Conservation (phyloP, 2,113 vertebrate species). For the human (Homo sapiens) region DNA sequence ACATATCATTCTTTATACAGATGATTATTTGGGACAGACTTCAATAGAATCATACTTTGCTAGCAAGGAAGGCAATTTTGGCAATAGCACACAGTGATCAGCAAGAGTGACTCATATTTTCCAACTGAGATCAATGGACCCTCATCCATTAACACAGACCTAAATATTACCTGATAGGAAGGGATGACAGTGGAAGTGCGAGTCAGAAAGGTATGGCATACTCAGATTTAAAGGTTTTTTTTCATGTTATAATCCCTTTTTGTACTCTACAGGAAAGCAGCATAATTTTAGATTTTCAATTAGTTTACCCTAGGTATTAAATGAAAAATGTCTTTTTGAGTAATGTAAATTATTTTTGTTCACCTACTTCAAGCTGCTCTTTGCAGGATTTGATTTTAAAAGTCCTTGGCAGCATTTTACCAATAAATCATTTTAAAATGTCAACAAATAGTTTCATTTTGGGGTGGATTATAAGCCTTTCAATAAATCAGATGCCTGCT, state of each 20-base stretch:
- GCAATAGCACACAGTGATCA: constrained; percentile 83
- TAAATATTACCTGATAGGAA: constrained; percentile 83
- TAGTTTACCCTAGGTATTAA: constrained; percentile 79
- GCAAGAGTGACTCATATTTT: constrained; percentile 84
- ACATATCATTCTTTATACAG: constrained; percentile 95
- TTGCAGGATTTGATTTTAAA: constrained; percentile 77
- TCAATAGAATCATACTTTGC: constrained; percentile 88
- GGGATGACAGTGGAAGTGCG: constrained; percentile 72
- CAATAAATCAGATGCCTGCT: constrained; percentile 68
- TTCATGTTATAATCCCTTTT: constrained; percentile 81
- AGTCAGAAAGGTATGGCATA: constrained; percentile 69
- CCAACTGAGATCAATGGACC: constrained; percentile 83
- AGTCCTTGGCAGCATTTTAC: constrained; percentile 71
- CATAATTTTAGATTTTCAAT: constrained; percentile 83
- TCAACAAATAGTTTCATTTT: constrained; percentile 69
- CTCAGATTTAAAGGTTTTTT: constrained; percentile 74
- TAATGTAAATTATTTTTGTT: constrained; percentile 77
- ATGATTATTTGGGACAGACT: constrained; percentile 91
- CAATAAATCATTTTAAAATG: constrained; percentile 76
- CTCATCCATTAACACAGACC: constrained; percentile 80
- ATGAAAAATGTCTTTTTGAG: constrained; percentile 77
- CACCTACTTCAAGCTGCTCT: constrained; percentile 65
- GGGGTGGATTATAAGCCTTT: constrained; percentile 55
- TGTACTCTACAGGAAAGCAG: constrained; percentile 78
- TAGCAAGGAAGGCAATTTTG: constrained; percentile 81